A percentile compares a stretch with the other conserved stretches of the same genome.
These are phyloP conservation scores for Oscheius sp. DNA, from an alignment of 2,888 invertebrate genomes.

Conservation along the genomic window DNA sequence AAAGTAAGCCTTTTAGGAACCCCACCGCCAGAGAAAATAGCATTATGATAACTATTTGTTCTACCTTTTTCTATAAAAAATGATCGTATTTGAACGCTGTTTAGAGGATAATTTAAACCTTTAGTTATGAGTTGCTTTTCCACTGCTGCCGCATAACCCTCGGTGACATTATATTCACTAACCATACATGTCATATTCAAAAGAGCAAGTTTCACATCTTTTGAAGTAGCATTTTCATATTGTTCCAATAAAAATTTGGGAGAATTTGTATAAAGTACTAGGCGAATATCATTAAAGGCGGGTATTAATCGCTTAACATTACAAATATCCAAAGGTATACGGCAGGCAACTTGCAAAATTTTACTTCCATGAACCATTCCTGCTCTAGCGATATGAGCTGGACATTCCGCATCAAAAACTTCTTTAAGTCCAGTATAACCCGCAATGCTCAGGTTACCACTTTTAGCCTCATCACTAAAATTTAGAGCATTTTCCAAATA, in stretches of 20 bases:
- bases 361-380: not conserved
- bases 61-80: not conserved
- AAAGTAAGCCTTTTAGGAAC: not conserved
- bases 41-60: not conserved
- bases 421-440: not conserved
- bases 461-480: not conserved
- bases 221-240: not conserved
- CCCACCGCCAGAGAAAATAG: not conserved
- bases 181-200: not conserved
- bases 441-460: not conserved
- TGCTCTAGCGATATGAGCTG: not conserved
- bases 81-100: not conserved
- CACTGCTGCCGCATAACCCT: not conserved
- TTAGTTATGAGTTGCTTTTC: not conserved
- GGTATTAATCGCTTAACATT: not conserved
- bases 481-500: not conserved
- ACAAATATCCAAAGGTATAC: not conserved
- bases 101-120: not conserved
- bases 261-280: not conserved
- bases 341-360: not conserved
- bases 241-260: not conserved
- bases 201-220: not conserved
- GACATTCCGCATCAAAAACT: not conserved
- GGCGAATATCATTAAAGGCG: not conserved
- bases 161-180: not conserved